These are phyloP conservation scores for Diplodus sargus DNA, from an alignment of 2,797 vertebrate genomes.

Conservation along the genomic window DNA sequence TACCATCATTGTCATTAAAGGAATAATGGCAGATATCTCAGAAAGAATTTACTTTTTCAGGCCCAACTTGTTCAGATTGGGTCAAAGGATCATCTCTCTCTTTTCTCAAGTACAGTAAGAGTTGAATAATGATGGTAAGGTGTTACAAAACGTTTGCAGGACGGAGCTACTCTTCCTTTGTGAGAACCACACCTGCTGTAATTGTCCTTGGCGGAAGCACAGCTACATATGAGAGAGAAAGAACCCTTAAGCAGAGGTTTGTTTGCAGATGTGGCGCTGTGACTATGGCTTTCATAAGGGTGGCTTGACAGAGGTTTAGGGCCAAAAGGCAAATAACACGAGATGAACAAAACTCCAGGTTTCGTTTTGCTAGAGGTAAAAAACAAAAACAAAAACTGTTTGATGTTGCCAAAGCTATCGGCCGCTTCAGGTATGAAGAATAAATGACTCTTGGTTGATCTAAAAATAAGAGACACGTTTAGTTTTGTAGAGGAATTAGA, in stretches of 20 bases:
- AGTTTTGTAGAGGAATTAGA: neutral
- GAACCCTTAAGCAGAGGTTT: conserved; percentile 44
- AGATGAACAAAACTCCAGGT: neutral
- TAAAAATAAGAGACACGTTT: conserved; percentile 11
- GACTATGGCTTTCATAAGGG: conserved; percentile 45
- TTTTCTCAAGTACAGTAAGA: neutral
- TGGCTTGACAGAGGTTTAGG: conserved; percentile 14
- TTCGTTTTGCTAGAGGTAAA: neutral
- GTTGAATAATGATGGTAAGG: no score
- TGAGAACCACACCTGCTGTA: neutral
- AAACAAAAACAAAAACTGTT: no score
- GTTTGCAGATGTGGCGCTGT: conserved; percentile 36
- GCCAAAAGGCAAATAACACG: conserved; percentile 8
- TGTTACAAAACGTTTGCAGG: neutral
- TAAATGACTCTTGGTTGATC: neutral
- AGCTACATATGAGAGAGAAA: conserved; percentile 31
- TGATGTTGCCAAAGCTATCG: neutral
- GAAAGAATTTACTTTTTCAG: neutral
- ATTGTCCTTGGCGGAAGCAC: conserved; percentile 4
- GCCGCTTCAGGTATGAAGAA: neutral
- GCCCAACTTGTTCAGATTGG: neutral
- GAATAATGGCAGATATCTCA: neutral
- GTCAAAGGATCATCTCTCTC: neutral
- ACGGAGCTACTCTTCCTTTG: neutral
- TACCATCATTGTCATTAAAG: neutral